Evolutionary conservation across 2,888 invertebrate genomes (phyloP), one percentile per base, ranked within the genome.

Genomic region (Drosophila aldrichi): DNA sequence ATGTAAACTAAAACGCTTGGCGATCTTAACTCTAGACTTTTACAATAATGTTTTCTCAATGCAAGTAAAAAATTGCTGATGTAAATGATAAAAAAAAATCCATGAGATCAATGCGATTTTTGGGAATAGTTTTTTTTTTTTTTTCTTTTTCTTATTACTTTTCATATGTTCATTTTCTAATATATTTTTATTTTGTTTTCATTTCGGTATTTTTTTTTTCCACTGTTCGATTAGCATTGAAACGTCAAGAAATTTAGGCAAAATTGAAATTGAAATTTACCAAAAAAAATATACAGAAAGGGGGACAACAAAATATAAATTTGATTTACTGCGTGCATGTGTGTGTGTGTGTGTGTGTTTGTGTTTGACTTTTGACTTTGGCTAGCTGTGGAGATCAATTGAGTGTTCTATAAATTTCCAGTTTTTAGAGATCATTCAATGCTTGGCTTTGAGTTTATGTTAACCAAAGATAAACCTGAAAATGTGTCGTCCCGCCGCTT

Each of bases 101-200:
- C 82, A 90, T 92, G 92, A 92, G 92, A 92, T 92, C 92, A 92
- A 90, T 91, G 90, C 89, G 90, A 91, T 92, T 92, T 92, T 92
- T 92, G 92, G 92, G 92, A 92, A 92, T 92, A 92, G 92, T 92
- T 92, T 92, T 90, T 81, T n/a, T n/a, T n/a, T n/a, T 80, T 80
- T 77, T 61, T 79, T 79, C 75, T 61, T 12, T 73, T 74, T 74
- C 32, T 65, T 61, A 6, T 73, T 74, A 73, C 32, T 65, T 67
- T 43, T 58, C 18, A 44, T 58, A 38, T 55, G 18, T 55, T 32
- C 43, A 38, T 58, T 48, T 58, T 58, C 48, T 58, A 48, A 36
- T 38, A 34, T 49, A 49, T 25, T 64, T 63, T 72, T 68, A 77
- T 79, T 78, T 25, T 49, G 32, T 25, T 64, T 63, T 72, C 66